phyloP scores from a whole-genome alignment of 92 coral and sea anemone genomes.

The Desmophyllum pertusum region DNA sequence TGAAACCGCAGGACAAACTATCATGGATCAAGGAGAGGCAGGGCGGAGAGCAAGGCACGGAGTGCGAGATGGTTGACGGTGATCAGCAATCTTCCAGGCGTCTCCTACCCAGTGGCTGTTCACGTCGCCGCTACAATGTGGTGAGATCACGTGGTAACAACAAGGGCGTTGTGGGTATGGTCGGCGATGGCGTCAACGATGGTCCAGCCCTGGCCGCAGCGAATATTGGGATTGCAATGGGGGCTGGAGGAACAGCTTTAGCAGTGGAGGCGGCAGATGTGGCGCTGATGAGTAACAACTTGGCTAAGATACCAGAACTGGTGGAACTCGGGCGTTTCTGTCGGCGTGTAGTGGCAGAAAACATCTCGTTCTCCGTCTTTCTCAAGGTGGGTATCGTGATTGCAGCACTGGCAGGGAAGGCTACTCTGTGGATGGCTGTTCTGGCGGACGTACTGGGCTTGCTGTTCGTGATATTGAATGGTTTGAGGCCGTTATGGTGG shows the following conservation, averaged over 20 bases:
- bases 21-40: slow-evolving; percentile 81
- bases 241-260: slow-evolving; percentile 98
- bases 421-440: slow-evolving; percentile 95
- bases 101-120: neutral
- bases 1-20: slow-evolving; percentile 97
- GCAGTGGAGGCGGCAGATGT: slow-evolving; percentile 99
- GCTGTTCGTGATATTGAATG: slow-evolving; percentile 82
- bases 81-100: neutral
- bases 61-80: neutral
- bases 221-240: slow-evolving; percentile 98
- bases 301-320: slow-evolving; percentile 93
- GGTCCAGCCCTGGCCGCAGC: slow-evolving; percentile 99
- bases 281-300: slow-evolving; percentile 95
- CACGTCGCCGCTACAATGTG: neutral
- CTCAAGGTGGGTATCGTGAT: slow-evolving; percentile 82
- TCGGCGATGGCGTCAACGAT: slow-evolving; percentile 99
- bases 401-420: slow-evolving; percentile 83
- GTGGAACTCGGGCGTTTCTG: slow-evolving; percentile 84
- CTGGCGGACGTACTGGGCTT: slow-evolving; percentile 89
- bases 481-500: slow-evolving; percentile 93
- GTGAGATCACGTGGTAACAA: slow-evolving; percentile 11
- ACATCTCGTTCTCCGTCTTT: slow-evolving; percentile 79
- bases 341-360: slow-evolving; percentile 73
- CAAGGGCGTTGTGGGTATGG: slow-evolving; percentile 87
- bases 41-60: slow-evolving; percentile 6